phyloP scores from a whole-genome alignment of 2,797 vertebrate genomes.

The Labeo calbasu region DNA sequence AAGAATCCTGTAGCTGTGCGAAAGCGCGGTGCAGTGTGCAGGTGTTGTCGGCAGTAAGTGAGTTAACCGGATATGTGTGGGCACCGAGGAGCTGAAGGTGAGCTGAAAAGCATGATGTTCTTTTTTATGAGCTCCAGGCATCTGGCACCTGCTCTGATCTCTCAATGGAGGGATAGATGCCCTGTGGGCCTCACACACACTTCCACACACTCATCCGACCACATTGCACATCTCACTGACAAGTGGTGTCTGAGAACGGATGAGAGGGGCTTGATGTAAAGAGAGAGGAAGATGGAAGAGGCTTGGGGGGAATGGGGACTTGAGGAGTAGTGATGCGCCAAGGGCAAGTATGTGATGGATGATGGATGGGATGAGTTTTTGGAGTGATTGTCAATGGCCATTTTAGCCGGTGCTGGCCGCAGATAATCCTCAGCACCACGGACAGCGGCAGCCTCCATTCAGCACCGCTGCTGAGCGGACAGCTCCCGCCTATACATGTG shows the following conservation, averaged over 20 bases:
- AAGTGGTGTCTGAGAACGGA: conserved; percentile 53
- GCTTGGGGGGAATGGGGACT: conserved; percentile 13
- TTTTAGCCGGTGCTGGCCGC: conserved; percentile 26
- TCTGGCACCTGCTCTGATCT: conserved; percentile 57
- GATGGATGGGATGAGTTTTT: conserved; percentile 50
- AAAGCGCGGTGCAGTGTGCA: conserved; percentile 27
- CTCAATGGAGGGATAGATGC: conserved; percentile 54
- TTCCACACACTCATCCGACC: conserved; percentile 39
- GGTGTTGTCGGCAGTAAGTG: conserved; percentile 45
- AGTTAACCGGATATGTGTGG: conserved; percentile 57
- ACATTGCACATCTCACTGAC: conserved; percentile 55
- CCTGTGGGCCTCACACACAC: conserved; percentile 42
- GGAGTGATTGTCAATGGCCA: conserved; percentile 49
- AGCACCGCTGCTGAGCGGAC: conserved; percentile 51
- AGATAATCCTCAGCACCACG: conserved; percentile 39
- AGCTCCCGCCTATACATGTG: conserved; percentile 39
- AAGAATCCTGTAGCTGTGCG: conserved; percentile 18
- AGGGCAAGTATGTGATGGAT: conserved; percentile 45
- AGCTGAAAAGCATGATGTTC: conserved; percentile 56
- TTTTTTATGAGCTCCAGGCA: conserved; percentile 58
- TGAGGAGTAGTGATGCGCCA: conserved; percentile 35
- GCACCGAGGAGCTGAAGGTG: conserved; percentile 52
- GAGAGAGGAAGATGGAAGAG: conserved; percentile 40
- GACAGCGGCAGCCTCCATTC: conserved; percentile 46
- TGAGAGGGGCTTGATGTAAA: conserved; percentile 42